phyloP scores from a whole-genome alignment of 2,888 invertebrate species.

The Subacronicta megacephala region DNA sequence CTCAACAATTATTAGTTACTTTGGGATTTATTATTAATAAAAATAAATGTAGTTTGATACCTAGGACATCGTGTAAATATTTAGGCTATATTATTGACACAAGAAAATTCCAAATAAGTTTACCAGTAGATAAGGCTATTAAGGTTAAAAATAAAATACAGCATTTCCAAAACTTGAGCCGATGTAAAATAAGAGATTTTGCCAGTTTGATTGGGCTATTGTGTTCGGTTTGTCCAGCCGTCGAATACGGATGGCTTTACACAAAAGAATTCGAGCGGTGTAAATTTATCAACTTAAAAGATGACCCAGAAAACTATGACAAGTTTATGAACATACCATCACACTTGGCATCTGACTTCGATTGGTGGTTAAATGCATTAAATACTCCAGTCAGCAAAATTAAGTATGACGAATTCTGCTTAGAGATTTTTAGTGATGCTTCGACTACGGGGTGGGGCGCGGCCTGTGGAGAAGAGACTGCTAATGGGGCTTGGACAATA shows the following conservation, averaged over 20 bases:
- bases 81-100: too few relatives aligned
- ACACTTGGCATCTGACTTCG: not conserved
- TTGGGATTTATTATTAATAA: too few relatives aligned
- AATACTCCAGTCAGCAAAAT: slow-evolving; percentile 1
- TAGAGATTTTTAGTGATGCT: slow-evolving; percentile 23
- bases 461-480: not conserved
- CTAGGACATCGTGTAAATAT: too few relatives aligned
- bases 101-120: too few relatives aligned
- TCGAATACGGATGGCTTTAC: slow-evolving; percentile 4
- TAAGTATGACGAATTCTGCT: not conserved
- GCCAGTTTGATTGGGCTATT: not conserved
- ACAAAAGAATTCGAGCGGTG: not conserved
- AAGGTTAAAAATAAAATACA: not conserved
- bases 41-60: too few relatives aligned
- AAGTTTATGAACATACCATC: too few relatives aligned
- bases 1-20: too few relatives aligned
- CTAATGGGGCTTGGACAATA: slow-evolving; percentile 13
- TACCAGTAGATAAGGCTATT: too few relatives aligned
- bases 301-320: not conserved
- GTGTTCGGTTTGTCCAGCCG: slow-evolving; percentile 1
- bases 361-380: slow-evolving; percentile 15
- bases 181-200: slow-evolving; percentile 2
- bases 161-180: not conserved
- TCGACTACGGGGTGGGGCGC: slow-evolving; percentile 20
- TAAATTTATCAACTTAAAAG: slow-evolving; percentile 1